Evolutionary conservation across 2,113 vertebrate species (phyloP).

Genomic region (Cheilinus undulatus): DNA sequence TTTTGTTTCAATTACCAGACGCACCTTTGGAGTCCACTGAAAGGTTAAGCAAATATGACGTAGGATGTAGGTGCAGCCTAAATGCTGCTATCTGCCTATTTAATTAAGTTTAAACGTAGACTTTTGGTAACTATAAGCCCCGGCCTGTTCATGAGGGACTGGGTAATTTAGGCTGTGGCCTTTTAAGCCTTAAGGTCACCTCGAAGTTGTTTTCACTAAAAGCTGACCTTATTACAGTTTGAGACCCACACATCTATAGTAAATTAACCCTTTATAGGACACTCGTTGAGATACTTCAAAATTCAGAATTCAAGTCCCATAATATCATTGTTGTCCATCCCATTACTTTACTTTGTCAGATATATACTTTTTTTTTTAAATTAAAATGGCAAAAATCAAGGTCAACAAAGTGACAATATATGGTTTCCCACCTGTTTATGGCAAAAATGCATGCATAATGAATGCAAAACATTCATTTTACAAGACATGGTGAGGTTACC

Average conservation of each 20-base stretch:
- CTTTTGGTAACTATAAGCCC: slow-evolving; percentile 65
- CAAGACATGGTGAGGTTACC: no score
- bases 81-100: slow-evolving; percentile 72
- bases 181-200: slow-evolving; percentile 64
- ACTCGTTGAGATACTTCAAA: no score
- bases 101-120: slow-evolving; percentile 75
- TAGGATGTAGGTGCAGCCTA: slow-evolving; percentile 63
- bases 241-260: slow-evolving; percentile 25
- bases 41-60: slow-evolving; percentile 85
- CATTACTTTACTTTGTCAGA: no score
- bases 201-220: slow-evolving; percentile 51
- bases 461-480: no score
- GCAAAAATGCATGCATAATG: no score
- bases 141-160: slow-evolving; percentile 57
- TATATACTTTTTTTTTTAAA: no score
- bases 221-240: slow-evolving; percentile 36
- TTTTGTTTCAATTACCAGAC: slow-evolving; percentile 85
- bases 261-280: no score
- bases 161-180: slow-evolving; percentile 53
- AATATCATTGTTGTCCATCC: no score
- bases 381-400: no score
- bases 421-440: no score
- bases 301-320: no score
- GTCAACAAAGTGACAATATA: no score
- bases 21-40: slow-evolving; percentile 81